Conservation (phyloP, 2,888 invertebrate genomes). For the Phyllotreta cruciferae region DNA sequence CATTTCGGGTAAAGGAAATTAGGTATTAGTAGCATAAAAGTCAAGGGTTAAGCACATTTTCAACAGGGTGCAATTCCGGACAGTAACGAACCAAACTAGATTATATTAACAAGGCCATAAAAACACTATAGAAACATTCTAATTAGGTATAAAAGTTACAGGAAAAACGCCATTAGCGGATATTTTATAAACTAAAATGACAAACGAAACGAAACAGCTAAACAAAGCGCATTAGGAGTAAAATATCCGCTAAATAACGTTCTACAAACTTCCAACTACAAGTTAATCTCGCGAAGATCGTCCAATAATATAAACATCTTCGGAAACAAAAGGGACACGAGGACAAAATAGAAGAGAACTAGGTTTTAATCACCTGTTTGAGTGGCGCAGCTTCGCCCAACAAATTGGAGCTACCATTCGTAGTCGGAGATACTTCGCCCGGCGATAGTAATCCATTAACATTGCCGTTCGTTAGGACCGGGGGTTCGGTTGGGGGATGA, state of each 20-base stretch:
- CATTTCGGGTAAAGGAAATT: slow-evolving; percentile 14
- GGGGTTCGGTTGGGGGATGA: slow-evolving; percentile 40
- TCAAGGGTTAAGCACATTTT: background rate
- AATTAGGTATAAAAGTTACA: background rate
- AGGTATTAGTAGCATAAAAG: slow-evolving; percentile 15
- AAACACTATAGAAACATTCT: slow-evolving; percentile 13
- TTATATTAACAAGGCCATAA: slow-evolving; percentile 5
- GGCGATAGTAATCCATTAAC: slow-evolving; percentile 57
- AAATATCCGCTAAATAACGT: slow-evolving; percentile 8
- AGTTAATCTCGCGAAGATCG: slow-evolving; percentile 15
- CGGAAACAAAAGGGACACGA: slow-evolving; percentile 9
- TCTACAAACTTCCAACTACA: slow-evolving; percentile 12
- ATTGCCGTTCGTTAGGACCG: slow-evolving; percentile 57
- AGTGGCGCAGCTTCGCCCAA: slow-evolving; percentile 63
- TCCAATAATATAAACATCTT: slow-evolving; percentile 21
- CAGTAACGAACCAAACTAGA: background rate
- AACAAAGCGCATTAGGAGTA: background rate
- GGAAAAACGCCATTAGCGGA: slow-evolving; percentile 8
- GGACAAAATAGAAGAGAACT: slow-evolving; percentile 22
- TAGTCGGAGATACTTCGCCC: slow-evolving; percentile 45
- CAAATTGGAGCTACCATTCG: slow-evolving; percentile 51
- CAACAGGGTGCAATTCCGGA: slow-evolving; percentile 4
- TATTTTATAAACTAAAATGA: background rate
- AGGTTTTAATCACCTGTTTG: slow-evolving; percentile 58
- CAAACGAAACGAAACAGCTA: no score